Base-by-base conservation (phyloP, 2,113 vertebrate genomes). In the Pipra filicauda region DNA sequence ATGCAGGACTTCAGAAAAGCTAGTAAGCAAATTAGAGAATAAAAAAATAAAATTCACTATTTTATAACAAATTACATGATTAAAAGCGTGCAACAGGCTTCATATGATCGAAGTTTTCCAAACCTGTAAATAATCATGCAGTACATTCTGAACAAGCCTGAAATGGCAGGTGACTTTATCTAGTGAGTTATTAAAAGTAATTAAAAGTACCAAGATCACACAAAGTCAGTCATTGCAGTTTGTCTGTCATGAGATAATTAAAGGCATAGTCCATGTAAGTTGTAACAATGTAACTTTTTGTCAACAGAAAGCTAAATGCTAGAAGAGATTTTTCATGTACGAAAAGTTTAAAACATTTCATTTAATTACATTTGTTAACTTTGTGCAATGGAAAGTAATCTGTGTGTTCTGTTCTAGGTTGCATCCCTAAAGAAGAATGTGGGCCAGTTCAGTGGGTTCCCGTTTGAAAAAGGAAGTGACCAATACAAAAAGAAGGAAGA, bases 381-480 rank as follows among this genome's bases (percentile, higher is more conserved):
- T 41, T 41, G 39, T 41, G 48, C 46, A 79, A 6, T 77, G 26
- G 24, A 55, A 70, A 66, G 11, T 93, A 69, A 89, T 91, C n/a
- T 44, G 5, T 87, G 17, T 91, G 48, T 84, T 92, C 71, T 88
- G 28, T 97, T 97, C 75, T 97, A 99, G 99, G 97, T 98, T 74
- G 96, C 98, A 39, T 98, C 98, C 7, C 93, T 99, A 48, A 99
- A 99, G 98, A 99, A 99, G 98, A 99, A 99, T 93, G 97, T 99
- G 93, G 98, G 99, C 54, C 98, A 99, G 58, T 99, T 99, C 69
- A 99, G 98, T 55, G 99, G 99, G 12, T 99, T 99, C 82, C 96
- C 98, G 3, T 99, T 99, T 91, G 98, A 98, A 81, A 98, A 97
- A 33, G 98, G 98, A 98, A 99, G 99, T 94, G 98, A 98, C 20